Base-by-base conservation (phyloP, 2,888 invertebrate genomes). In the Sinhomidia bicolor region DNA sequence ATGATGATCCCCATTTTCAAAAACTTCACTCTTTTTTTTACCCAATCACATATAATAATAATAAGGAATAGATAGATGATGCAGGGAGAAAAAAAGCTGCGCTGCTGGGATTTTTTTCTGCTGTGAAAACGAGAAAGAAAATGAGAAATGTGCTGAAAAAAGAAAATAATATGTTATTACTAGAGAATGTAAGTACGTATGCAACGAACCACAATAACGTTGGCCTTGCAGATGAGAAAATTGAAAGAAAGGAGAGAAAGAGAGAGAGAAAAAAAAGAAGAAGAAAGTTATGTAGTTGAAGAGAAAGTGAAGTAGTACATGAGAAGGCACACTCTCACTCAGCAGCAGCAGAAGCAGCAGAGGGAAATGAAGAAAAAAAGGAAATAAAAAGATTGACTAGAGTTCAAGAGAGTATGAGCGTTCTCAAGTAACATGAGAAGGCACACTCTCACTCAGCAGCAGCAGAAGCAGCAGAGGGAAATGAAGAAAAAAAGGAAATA, bases 31-130 rank as follows among this genome's bases (percentile, higher is more conserved):
- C 57, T 6, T 12, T 47, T 47, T 47, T 47, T 36, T 14, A 65
- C n/a, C n/a, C 65, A 68, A 36, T 36, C 68, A 68, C 68, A 68
- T 12, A 68, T 68, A 68, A 68, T 36, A 32, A 68, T 68, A 68
- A 68, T 36, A 68, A 17, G 60, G 26, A 9, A 17, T 26, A 60
- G n/a, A 62, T 36, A 1, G n/a, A n/a, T n/a, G n/a, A n/a, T n/a
- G n/a, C n/a, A n/a, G n/a, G n/a, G 36, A 36, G 68, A n/a, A 68
- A 47, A 62, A 17, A 68, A n/a, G n/a, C n/a, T n/a, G n/a, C n/a
- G 36, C 68, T 32, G n/a, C 68, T 32, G 36, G 36, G 36, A 32
- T 68, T 68, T 68, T 68, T 36, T 68, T 62, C 29, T 26, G 68
- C n/a, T 68, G 36, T 68, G 68, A 68, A 68, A 68, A 17, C 62